phyloP scores from a whole-genome alignment of 2,113 vertebrate genomes.

The Catharus bicknelli region DNA sequence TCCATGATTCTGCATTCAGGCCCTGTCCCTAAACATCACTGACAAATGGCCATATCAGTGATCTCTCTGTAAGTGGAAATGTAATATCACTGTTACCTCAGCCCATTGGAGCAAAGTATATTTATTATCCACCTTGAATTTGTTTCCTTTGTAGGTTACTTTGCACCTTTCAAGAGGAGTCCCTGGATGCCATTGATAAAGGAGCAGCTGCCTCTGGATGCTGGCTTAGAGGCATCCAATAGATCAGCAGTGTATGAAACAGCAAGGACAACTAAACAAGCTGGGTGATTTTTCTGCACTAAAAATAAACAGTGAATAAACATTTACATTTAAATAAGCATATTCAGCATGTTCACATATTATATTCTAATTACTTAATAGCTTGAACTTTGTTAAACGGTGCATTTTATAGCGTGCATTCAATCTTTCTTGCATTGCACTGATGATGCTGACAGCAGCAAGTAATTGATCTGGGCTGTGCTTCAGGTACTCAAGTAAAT shows the following conservation, averaged over 20 bases:
- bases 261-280: slow-evolving; percentile 42
- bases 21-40: background rate
- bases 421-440: slow-evolving; percentile 40
- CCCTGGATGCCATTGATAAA: slow-evolving; percentile 1
- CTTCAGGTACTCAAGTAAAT: slow-evolving; percentile 58
- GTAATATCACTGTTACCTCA: background rate
- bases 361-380: slow-evolving; percentile 68
- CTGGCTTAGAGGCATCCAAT: background rate
- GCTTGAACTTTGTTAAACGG: slow-evolving; percentile 45
- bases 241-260: background rate
- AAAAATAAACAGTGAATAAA: slow-evolving; percentile 60
- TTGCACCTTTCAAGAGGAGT: background rate
- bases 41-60: background rate
- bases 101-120: slow-evolving; percentile 7
- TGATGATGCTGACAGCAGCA: slow-evolving; percentile 51
- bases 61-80: background rate
- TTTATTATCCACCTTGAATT: slow-evolving; percentile 10
- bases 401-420: slow-evolving; percentile 38
- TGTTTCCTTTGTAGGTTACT: slow-evolving; percentile 13
- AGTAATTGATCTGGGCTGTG: slow-evolving; percentile 55
- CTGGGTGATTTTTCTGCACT: slow-evolving; percentile 3
- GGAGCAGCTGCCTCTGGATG: background rate
- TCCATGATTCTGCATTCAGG: background rate
- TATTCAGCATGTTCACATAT: slow-evolving; percentile 65
- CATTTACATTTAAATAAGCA: slow-evolving; percentile 56